Percentiles rank a stretch among this genome's conserved stretches.
These are phyloP conservation scores for Siniperca scherzeri DNA, from an alignment of 2,797 vertebrate species.

Conservation along the genomic window DNA sequence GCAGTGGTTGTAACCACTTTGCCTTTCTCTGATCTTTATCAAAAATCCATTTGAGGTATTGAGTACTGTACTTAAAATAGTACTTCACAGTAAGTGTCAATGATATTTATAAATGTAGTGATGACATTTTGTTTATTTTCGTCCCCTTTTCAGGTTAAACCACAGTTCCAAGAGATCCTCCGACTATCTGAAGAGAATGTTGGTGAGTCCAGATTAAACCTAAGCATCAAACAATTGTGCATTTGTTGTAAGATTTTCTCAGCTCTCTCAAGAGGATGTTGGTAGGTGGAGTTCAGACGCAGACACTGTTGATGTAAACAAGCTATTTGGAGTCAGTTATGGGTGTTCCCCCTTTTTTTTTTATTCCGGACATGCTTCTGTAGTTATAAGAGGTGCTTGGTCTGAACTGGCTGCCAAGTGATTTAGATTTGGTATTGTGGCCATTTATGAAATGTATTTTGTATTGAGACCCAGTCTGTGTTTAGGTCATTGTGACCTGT, in stretches of 20 bases:
- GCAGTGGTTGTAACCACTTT: background rate
- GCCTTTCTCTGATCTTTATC: background rate
- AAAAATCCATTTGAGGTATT: background rate
- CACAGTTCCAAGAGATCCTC: slow-evolving; percentile 99
- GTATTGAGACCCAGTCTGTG: slow-evolving; percentile 36
- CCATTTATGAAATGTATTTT: slow-evolving; percentile 73
- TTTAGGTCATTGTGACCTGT: slow-evolving; percentile 51
- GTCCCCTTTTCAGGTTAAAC: slow-evolving; percentile 90
- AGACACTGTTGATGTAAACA: slow-evolving; percentile 74
- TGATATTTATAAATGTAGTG: background rate
- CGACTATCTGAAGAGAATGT: slow-evolving; percentile 98
- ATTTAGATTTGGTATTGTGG: slow-evolving; percentile 75
- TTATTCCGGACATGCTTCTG: slow-evolving; percentile 72
- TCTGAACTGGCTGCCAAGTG: slow-evolving; percentile 68
- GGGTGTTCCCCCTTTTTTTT: slow-evolving; percentile 66
- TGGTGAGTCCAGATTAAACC: slow-evolving; percentile 86
- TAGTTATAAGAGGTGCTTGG: slow-evolving; percentile 71
- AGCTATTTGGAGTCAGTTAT: slow-evolving; percentile 73
- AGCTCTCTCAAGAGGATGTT: slow-evolving; percentile 39
- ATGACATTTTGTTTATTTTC: slow-evolving; percentile 22
- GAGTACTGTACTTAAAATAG: background rate
- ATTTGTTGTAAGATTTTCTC: slow-evolving; percentile 35
- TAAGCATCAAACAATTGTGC: slow-evolving; percentile 25
- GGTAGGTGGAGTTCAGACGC: slow-evolving; percentile 59
- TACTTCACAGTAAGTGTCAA: background rate